Percentiles rank a stretch among this genome's conserved stretches.
phyloP scores from a whole-genome alignment of 2,797 vertebrate species.

The Aplochiton taeniatus region DNA sequence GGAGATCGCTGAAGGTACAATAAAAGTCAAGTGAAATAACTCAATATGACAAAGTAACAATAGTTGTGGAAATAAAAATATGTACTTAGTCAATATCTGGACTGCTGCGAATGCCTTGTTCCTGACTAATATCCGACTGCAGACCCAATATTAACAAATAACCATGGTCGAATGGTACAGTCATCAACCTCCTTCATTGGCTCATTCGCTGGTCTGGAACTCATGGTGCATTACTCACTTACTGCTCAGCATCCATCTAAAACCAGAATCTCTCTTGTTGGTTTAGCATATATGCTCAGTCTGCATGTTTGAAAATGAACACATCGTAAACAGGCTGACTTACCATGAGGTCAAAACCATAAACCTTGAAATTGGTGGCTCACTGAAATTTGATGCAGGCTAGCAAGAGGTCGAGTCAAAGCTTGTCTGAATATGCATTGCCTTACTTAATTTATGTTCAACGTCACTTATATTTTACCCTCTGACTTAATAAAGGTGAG shows the following conservation, averaged over 20 bases:
- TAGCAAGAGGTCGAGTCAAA: no score
- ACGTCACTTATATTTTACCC: neutral
- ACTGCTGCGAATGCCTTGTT: neutral
- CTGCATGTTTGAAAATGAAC: conserved; percentile 23
- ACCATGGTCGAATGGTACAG: conserved; percentile 40
- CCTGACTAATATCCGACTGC: conserved; percentile 37
- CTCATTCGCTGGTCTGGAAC: conserved; percentile 33
- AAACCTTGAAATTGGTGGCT: neutral
- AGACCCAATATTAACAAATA: conserved; percentile 34
- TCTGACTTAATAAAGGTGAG: neutral
- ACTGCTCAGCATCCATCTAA: conserved; percentile 26
- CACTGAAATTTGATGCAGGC: neutral
- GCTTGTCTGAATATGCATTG: neutral
- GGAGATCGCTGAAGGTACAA: no score
- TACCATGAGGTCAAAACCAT: neutral
- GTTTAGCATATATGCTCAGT: conserved; percentile 27
- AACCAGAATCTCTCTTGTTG: conserved; percentile 40
- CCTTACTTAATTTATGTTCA: neutral
- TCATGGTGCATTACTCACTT: conserved; percentile 37
- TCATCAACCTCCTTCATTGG: conserved; percentile 34
- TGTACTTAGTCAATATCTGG: neutral
- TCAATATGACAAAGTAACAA: no score
- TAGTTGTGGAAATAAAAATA: no score
- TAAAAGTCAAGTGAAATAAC: no score
- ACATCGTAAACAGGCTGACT: neutral